phyloP scores from a whole-genome alignment of 1,140 invertebrate species.

The Camponotus floridanus region DNA sequence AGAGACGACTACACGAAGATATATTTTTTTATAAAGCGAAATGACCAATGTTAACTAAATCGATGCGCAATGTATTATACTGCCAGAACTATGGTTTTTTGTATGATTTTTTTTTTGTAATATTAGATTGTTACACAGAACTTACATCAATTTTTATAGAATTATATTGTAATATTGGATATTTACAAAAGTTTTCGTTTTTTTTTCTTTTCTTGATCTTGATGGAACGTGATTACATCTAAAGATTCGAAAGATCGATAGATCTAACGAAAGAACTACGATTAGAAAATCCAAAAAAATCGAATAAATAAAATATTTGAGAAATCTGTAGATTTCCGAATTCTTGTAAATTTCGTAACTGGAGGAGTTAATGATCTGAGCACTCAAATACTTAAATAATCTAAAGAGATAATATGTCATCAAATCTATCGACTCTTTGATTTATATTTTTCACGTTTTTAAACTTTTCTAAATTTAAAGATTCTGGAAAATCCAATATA shows the following conservation, averaged over 20 bases:
- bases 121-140: conserved; percentile 31
- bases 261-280: not conserved
- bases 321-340: not conserved
- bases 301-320: not conserved
- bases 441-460: too few species aligned
- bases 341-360: not conserved
- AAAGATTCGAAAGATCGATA: not conserved
- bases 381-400: not conserved
- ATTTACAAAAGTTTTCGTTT: conserved; percentile 13
- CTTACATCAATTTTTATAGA: conserved; percentile 21
- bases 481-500: too few species aligned
- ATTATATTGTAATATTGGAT: conserved; percentile 34
- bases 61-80: conserved; percentile 1
- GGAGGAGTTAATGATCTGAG: not conserved
- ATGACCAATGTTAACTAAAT: conserved; percentile 13
- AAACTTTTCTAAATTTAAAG: too few species aligned
- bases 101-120: conserved; percentile 31
- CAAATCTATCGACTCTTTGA: too few species aligned
- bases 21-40: conserved; percentile 28
- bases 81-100: not conserved
- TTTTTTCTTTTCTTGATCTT: not conserved
- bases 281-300: not conserved
- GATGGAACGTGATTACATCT: not conserved
- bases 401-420: too few species aligned
- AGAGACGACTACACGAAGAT: conserved; percentile 2